Conservation (phyloP, 64 coral and sea anemone species). For the Porites australiensis region DNA sequence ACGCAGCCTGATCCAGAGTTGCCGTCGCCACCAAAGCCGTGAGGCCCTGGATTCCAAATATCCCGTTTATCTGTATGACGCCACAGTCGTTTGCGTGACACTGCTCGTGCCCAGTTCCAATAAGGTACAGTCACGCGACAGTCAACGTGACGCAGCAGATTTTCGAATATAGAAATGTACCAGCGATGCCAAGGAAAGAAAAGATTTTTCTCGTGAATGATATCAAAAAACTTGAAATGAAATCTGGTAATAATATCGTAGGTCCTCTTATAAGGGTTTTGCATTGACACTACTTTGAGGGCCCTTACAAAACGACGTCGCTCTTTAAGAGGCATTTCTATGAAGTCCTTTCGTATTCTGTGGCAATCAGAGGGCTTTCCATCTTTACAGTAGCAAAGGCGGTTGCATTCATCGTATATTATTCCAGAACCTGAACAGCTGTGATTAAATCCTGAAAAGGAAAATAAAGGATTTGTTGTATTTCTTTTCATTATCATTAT, state of each 20-base stretch:
- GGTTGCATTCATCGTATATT: conserved; percentile 72
- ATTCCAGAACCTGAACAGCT: conserved; percentile 16
- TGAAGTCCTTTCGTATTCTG: conserved; percentile 79
- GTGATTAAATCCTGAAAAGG: conserved; percentile 10
- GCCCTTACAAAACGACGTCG: conserved; percentile 40
- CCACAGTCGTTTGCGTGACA: conserved; percentile 20
- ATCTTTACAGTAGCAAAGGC: conserved; percentile 59
- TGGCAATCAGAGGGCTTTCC: conserved; percentile 56
- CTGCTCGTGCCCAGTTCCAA: conserved; percentile 81
- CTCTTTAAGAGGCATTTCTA: conserved; percentile 69
- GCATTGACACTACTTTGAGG: conserved; percentile 50
- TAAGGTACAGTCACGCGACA: conserved; percentile 88
- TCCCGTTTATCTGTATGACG: conserved; percentile 45
- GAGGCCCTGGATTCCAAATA: conserved; percentile 80
- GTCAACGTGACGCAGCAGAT: conserved; percentile 73
- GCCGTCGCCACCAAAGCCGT: conserved; percentile 82
- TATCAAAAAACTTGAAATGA: conserved; percentile 50
- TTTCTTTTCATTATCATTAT: too few relatives aligned
- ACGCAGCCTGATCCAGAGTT: conserved; percentile 24
- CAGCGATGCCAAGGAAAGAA: conserved; percentile 91
- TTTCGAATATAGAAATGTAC: conserved; percentile 77
- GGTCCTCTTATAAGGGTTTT: conserved; percentile 23
- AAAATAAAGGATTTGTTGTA: too few relatives aligned
- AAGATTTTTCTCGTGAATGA: conserved; percentile 40
- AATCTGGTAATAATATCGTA: conserved; percentile 54